phyloP scores from a whole-genome alignment of 2,113 vertebrate species.

The Telmatochromis brachygnathus region DNA sequence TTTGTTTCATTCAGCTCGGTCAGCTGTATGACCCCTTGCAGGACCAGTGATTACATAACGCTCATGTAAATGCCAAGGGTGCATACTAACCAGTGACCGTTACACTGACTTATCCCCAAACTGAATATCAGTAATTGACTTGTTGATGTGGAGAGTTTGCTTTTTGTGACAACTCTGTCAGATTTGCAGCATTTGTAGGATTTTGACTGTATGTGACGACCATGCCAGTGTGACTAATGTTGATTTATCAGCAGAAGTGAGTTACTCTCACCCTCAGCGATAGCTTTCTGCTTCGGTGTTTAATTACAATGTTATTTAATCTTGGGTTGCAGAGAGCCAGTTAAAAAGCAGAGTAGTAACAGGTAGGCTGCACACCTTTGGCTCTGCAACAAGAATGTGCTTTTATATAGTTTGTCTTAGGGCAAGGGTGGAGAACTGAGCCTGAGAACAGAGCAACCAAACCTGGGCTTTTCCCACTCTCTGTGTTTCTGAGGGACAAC shows the following conservation, averaged over 20 bases:
- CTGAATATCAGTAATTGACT: background rate
- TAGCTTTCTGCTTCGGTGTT: background rate
- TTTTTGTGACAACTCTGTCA: background rate
- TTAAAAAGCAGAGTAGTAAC: background rate
- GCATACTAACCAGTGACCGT: background rate
- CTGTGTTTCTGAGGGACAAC: background rate
- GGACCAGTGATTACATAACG: background rate
- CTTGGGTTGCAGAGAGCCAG: background rate
- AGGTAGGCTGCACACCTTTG: background rate
- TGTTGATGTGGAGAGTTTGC: background rate
- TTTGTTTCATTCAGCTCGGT: background rate
- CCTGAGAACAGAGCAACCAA: background rate
- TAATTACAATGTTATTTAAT: background rate
- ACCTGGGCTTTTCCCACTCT: background rate
- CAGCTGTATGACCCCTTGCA: background rate
- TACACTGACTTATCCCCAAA: background rate
- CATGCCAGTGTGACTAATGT: background rate
- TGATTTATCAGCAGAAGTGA: background rate
- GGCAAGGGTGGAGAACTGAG: slow-evolving; percentile 10
- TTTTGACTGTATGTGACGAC: background rate
- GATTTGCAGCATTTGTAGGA: background rate
- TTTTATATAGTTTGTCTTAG: background rate
- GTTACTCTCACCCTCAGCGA: background rate
- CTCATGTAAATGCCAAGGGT: background rate
- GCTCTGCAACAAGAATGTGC: background rate